Evolutionary conservation across 2,888 invertebrate species (phyloP), one percentile per base, ranked within the genome.

Genomic region (Eupeodes luniger): DNA sequence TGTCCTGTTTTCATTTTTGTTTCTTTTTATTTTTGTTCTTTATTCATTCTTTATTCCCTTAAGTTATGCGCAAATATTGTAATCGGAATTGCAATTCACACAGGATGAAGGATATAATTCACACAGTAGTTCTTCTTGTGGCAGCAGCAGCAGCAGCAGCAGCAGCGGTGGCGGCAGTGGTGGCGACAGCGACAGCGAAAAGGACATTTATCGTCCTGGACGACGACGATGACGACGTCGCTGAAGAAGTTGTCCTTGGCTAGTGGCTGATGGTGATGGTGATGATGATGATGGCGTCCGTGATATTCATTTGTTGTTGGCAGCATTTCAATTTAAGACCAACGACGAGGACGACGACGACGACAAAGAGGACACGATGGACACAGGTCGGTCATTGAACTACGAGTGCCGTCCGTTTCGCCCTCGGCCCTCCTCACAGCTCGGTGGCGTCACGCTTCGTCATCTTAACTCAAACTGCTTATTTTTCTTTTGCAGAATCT

Each of bases 11-110:
- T 36, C 44, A 7, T 62, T 40, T 62, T 55, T 55, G 16, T 36
- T 55, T 19, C 19, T 0, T 19, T 19, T 0, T 19, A 19, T 19
- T 62, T 69, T 53, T 36, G 16, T 59, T 59, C n/a, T 78, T 62
- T 14, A 3, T 78, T 62, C 14, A 3, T 66, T 16, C 27, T 19
- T 59, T 44, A 9, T 78, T 64, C 27, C 1, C 36, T 55, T 67
- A 57, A 81, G 85, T 81, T 81, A 81, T 85, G 85, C 57, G 70
- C 81, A 81, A 85, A 85, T 80, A 81, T 81, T 85, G 81, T 80
- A 85, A 81, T 70, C 61, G 85, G 76, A 85, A 76, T 80, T 79
- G 79, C 80, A 75, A 80, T 84, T 75, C 69, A 14, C 64, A 83
- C 74, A 79, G 75, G 80, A 62, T 53, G 64, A 70, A 66, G 69